A percentile compares a stretch with the other conserved stretches of the same genome.
These are phyloP conservation scores for Chlamydotis undulata DNA, from an alignment of 2,113 vertebrate genomes.

Conservation along the genomic window DNA sequence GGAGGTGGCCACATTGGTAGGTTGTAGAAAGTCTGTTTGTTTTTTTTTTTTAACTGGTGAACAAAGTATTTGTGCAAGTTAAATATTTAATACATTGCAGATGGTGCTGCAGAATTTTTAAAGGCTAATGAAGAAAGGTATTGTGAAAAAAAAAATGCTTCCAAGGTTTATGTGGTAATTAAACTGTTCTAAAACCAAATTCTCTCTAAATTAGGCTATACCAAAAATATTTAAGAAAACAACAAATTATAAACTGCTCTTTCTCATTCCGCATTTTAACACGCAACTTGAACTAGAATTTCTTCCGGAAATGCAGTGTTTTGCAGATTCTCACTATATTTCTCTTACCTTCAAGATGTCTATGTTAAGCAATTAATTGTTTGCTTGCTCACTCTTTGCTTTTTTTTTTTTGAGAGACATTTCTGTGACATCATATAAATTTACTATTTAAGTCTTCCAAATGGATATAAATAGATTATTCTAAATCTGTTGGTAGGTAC, in stretches of 20 bases:
- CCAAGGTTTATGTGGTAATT: neutral
- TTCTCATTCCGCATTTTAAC: neutral
- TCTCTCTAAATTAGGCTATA: neutral
- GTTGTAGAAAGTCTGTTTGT: neutral
- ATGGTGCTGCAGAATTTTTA: neutral
- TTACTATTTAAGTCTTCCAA: neutral
- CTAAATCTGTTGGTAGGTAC: neutral
- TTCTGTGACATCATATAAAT: neutral
- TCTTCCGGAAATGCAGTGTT: neutral
- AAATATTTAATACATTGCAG: neutral
- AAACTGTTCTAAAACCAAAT: neutral
- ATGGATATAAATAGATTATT: neutral
- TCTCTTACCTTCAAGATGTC: neutral
- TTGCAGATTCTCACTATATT: neutral
- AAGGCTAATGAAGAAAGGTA: neutral
- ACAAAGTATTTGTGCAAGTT: neutral
- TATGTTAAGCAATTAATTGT: neutral
- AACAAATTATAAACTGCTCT: neutral
- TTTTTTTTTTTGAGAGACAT: neutral
- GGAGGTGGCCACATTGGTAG: slow-evolving; percentile 82
- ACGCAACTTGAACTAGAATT: neutral
- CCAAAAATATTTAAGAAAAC: neutral
- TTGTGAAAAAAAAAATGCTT: neutral
- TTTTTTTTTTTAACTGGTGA: neutral
- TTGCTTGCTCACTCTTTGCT: neutral